A percentile compares a stretch with the other conserved stretches of the same genome.
phyloP scores from a whole-genome alignment of 2,888 invertebrate species.

The Sisyra terminalis region DNA sequence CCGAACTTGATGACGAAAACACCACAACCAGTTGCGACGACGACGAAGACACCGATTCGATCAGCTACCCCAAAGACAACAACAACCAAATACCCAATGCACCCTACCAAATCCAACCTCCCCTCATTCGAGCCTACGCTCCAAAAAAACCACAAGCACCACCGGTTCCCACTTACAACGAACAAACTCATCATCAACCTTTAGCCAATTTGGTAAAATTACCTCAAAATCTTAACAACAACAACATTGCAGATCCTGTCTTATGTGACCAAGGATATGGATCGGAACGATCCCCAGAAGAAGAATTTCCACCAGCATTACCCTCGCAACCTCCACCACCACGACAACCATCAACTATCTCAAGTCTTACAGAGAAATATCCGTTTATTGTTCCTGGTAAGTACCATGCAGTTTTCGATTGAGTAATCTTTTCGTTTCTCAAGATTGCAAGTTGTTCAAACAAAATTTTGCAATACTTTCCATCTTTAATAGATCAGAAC shows the following conservation, averaged over 20 bases:
- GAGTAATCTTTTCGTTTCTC: too few relatives aligned
- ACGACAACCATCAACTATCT: slow-evolving; percentile 27
- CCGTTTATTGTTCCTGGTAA: slow-evolving; percentile 55
- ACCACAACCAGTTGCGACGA: background rate
- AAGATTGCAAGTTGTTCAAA: too few relatives aligned
- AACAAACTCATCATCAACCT: background rate
- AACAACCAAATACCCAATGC: slow-evolving; percentile 29
- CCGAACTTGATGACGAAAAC: background rate
- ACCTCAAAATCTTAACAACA: slow-evolving; percentile 27
- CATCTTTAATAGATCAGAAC: too few relatives aligned
- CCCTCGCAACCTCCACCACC: slow-evolving; percentile 13
- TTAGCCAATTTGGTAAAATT: background rate
- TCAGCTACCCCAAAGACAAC: slow-evolving; percentile 27
- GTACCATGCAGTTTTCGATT: slow-evolving; percentile 15
- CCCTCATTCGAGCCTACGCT: background rate
- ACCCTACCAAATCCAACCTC: background rate
- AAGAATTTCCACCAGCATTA: slow-evolving; percentile 47
- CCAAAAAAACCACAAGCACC: slow-evolving; percentile 6
- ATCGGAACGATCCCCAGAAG: slow-evolving; percentile 60
- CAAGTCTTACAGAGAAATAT: slow-evolving; percentile 43
- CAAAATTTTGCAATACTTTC: too few relatives aligned
- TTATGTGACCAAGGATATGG: slow-evolving; percentile 58
- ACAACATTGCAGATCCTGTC: slow-evolving; percentile 20
- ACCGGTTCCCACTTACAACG: background rate
- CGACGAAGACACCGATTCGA: background rate